phyloP scores from a whole-genome alignment of 2,888 invertebrate genomes.

The Mythimna ferrago region DNA sequence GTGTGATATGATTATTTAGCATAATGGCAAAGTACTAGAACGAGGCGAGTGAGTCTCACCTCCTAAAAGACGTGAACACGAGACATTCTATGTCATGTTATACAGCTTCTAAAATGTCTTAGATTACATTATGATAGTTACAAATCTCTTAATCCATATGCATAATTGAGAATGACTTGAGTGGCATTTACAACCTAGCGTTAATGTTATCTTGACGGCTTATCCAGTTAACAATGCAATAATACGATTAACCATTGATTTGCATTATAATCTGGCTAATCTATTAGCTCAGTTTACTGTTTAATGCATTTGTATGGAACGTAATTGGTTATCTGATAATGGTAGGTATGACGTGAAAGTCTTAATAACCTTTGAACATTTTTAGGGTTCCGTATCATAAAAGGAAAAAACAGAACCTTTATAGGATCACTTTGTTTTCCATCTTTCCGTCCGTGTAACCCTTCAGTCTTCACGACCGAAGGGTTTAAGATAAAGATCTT shows the following conservation, averaged over 20 bases:
- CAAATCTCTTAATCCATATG: slow-evolving; percentile 11
- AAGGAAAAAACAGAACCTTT: too few species aligned
- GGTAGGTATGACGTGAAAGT: too few species aligned
- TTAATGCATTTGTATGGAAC: neutral
- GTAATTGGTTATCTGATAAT: neutral
- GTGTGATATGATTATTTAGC: too few species aligned
- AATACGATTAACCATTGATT: slow-evolving; percentile 11
- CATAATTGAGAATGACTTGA: slow-evolving; percentile 7
- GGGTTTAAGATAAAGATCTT: too few species aligned
- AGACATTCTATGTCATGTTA: neutral
- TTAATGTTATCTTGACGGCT: slow-evolving; percentile 10
- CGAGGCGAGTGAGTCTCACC: neutral
- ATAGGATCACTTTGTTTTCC: too few species aligned
- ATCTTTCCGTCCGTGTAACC: too few species aligned
- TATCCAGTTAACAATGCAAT: slow-evolving; percentile 22
- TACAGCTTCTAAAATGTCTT: neutral
- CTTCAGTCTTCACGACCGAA: too few species aligned
- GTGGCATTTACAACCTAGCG: slow-evolving; percentile 18
- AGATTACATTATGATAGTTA: neutral
- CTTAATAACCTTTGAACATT: too few species aligned
- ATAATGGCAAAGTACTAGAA: neutral
- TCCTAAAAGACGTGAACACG: neutral
- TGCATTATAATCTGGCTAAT: slow-evolving; percentile 13
- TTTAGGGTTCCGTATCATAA: too few species aligned
- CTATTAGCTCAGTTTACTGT: slow-evolving; percentile 87